Evolutionary conservation across 2,797 vertebrate genomes (phyloP).

Genomic region (Crocodylus rhombifer): DNA sequence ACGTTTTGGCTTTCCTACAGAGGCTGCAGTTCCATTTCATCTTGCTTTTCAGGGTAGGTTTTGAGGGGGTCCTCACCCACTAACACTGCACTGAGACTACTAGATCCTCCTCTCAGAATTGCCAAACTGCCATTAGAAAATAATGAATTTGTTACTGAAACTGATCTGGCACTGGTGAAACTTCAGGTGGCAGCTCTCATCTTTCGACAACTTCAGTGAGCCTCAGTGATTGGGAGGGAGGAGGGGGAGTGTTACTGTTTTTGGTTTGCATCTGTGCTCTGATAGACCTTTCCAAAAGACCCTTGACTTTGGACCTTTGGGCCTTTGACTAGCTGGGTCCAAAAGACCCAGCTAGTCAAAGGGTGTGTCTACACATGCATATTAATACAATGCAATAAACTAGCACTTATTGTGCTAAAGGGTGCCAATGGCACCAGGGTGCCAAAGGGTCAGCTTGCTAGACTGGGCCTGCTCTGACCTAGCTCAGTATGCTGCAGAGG

Average conservation of each 20-base stretch:
- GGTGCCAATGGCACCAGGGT: too few relatives aligned
- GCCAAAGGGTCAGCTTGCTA: too few relatives aligned
- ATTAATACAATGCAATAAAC: too few relatives aligned
- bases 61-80: background rate
- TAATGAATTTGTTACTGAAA: background rate
- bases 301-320: too few relatives aligned
- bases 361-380: too few relatives aligned
- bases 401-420: too few relatives aligned
- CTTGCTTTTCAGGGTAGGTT: background rate
- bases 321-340: too few relatives aligned
- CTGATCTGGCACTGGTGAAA: background rate
- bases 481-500: too few relatives aligned
- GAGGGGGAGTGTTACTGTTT: background rate
- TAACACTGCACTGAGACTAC: too few relatives aligned
- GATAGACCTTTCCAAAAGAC: background rate
- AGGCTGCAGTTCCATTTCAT: background rate
- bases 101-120: background rate
- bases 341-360: too few relatives aligned
- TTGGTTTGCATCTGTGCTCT: background rate
- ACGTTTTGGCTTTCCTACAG: background rate
- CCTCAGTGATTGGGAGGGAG: background rate
- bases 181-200: background rate
- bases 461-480: too few relatives aligned
- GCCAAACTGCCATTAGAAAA: background rate
- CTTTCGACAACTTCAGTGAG: background rate